Evolutionary conservation across 2,113 vertebrate species (phyloP), one percentile per base, ranked within the genome.

Genomic region (Glareola pratincola): DNA sequence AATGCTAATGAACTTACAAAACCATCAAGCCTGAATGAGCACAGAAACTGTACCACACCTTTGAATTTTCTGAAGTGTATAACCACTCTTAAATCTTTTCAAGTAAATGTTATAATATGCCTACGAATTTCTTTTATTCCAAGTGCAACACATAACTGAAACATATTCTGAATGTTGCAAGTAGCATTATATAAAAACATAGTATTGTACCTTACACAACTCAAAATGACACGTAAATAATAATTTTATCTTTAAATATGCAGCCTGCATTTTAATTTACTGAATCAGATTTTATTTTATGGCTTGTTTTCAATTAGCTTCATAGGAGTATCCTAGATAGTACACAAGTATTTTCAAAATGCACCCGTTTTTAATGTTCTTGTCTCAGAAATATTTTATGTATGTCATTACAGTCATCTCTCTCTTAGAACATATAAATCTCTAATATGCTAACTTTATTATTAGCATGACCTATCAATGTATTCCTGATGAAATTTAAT

Each of bases 301-400:
- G 34, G 43, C 48, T 96, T 94, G 50, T 64, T 97, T 98, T 95
- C 60, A 92, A 37, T 71, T 82, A 90, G 69, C 23, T 88, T 91
- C 88, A 64, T 39, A 84, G 73, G 24, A 95, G 10, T 84, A 66
- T 74, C 22, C 7, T 75, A 95, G 39, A 76, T n/a, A 83, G 83
- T 88, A 95, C 39, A 94, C 8, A 96, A 97, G 88, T 94, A 94
- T 79, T 34, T 74, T 89, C 39, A 87, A 90, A 89, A 91, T 88
- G 48, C 86, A 63, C 59, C 57, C 63, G 34, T 89, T 90, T 97
- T 97, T 51, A 81, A 94, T 36, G 54, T 47, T 95, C 47, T 77
- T 91, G 69, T 93, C 81, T 86, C 75, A 93, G 90, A 96, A 97
- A 93, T 96, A 95, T 87, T 96, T 96, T 74, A 94, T 67, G 36